Base-by-base conservation (phyloP, 2,888 invertebrate species). In the Sisyra nigra region DNA sequence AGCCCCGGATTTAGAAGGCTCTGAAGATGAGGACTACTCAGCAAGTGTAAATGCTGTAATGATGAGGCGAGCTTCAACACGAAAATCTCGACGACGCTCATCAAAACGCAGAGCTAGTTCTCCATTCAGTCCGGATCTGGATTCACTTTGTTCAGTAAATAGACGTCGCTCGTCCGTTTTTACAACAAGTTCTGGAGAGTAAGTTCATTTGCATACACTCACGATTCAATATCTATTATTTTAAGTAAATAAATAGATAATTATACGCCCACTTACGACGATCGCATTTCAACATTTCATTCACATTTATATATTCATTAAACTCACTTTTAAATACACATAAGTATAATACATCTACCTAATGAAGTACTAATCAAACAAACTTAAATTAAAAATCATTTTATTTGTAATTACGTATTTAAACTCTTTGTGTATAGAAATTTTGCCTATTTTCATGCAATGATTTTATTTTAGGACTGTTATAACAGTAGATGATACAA, bases 161-260 rank as follows among this genome's bases (percentile, higher is more conserved):
- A 60, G 76, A 41, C 63, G 81, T 45, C 64, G 77, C 52, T 76
- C 80, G 1, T 80, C 80, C n/a, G 83, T 78, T 38, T 83, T 80
- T 55, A 89, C 88, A 36, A 84, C 80, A 32, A 87, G 85, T 55
- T 89, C 88, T 48, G 87, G 82, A 59, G 86, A 87, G 86, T 86
- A 63, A 69, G 78, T 67, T 15, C 24, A 24, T 24, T 24, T 24
- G 24, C 24, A 24, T 24, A 24, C 24, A 24, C 24, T 24, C 24
- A 24, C 24, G 24, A 24, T 24, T 24, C 24, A 24, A 24, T 24
- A 24, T 24, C 7, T 5, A 24, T 3, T 24, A 24, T 24, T n/a
- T n/a, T 24, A 24, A 24, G 24, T 7, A 24, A 24, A 24, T 24
- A 24, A 24, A 24, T 24, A 24, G 24, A 24, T 24, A 24, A 24